phyloP scores from a whole-genome alignment of 1,140 invertebrate genomes.

The Ceratina japonica region DNA sequence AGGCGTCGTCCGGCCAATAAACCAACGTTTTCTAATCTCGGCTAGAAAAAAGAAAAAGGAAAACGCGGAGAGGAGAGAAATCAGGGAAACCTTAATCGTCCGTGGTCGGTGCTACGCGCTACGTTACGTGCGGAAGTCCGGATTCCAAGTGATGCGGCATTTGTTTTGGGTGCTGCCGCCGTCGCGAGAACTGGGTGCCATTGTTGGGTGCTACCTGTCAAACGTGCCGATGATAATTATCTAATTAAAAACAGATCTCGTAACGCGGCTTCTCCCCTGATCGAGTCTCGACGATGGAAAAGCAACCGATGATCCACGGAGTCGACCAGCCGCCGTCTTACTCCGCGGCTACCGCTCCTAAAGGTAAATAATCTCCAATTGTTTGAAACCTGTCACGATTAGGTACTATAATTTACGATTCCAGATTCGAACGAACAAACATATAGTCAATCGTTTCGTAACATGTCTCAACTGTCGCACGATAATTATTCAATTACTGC shows the following conservation, averaged over 20 bases:
- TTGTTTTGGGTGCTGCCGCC: slow-evolving; percentile 17
- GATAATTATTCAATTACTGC: neutral
- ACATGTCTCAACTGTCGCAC: neutral
- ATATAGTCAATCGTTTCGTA: neutral
- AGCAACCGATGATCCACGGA: slow-evolving; percentile 58
- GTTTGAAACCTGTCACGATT: neutral
- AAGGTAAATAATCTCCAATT: slow-evolving; percentile 36
- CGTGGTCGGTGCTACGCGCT: no score
- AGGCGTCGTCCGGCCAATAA: slow-evolving; percentile 4
- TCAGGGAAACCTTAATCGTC: no score
- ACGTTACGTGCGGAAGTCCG: neutral
- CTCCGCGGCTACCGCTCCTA: slow-evolving; percentile 53
- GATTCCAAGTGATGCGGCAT: slow-evolving; percentile 1
- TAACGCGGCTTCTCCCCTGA: neutral
- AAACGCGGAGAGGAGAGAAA: neutral
- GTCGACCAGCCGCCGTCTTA: slow-evolving; percentile 64
- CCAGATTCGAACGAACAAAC: neutral
- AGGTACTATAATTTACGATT: neutral
- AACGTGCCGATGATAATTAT: slow-evolving; percentile 19
- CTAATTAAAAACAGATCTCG: neutral
- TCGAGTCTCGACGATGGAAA: slow-evolving; percentile 53
- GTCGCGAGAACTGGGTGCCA: neutral
- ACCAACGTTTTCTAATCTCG: neutral
- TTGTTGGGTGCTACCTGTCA: slow-evolving; percentile 17
- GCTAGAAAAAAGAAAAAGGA: neutral